phyloP scores from a whole-genome alignment of 2,797 vertebrate genomes.

The Muraenolepis orangiensis region DNA sequence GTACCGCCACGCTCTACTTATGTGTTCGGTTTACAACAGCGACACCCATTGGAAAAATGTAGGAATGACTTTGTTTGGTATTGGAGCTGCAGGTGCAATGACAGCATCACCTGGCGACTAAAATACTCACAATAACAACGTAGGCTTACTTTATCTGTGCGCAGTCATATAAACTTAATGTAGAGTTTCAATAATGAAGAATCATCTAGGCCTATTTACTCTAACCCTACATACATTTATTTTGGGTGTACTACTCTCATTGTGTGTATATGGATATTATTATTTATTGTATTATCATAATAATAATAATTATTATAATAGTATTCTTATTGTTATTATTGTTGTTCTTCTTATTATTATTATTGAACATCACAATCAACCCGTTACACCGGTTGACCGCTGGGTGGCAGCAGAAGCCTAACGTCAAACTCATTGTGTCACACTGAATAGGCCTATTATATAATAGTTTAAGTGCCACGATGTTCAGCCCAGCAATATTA shows the following conservation, averaged over 20 bases:
- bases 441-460: background rate
- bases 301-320: too few species aligned
- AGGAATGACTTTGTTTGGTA: background rate
- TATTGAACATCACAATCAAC: background rate
- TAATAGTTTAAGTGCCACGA: background rate
- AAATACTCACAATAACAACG: background rate
- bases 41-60: background rate
- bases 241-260: background rate
- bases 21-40: background rate
- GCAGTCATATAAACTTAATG: background rate
- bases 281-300: too few species aligned
- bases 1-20: background rate
- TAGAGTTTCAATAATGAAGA: background rate
- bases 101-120: background rate
- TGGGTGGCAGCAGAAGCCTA: background rate
- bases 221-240: background rate
- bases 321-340: background rate
- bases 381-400: background rate
- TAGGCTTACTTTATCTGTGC: background rate
- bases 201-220: background rate
- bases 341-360: background rate
- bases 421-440: background rate
- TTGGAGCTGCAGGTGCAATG: background rate
- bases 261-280: background rate
- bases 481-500: too few species aligned